A percentile compares a stretch with the other conserved stretches of the same genome.
Conservation (phyloP, 2,888 invertebrate species). For the Crepidodera aurea region DNA sequence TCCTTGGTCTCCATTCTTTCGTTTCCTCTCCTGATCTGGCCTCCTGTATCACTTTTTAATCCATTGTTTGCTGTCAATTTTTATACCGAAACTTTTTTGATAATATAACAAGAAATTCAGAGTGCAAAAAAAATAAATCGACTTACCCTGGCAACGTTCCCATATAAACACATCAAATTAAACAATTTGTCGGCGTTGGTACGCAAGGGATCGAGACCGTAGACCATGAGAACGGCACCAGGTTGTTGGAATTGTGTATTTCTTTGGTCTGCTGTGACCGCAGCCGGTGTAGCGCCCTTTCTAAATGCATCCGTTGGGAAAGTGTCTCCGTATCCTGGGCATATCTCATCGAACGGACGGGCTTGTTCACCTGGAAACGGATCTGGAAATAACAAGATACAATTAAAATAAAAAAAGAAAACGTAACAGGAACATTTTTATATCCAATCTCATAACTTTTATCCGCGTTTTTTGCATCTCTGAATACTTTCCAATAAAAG, state of each 20-base stretch:
- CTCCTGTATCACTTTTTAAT: too few relatives aligned
- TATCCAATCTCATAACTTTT: too few relatives aligned
- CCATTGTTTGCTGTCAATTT: too few relatives aligned
- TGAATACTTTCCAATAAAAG: too few relatives aligned
- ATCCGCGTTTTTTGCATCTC: too few relatives aligned
- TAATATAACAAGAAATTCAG: too few relatives aligned
- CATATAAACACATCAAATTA: slow-evolving; percentile 98
- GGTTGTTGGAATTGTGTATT: slow-evolving; percentile 66
- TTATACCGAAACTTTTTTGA: too few relatives aligned
- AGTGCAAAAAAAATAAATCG: neutral
- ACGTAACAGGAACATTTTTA: too few relatives aligned
- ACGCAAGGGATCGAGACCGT: slow-evolving; percentile 91
- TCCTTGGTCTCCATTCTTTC: too few relatives aligned
- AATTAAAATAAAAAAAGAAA: neutral
- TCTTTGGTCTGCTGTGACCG: slow-evolving; percentile 56
- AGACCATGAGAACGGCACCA: slow-evolving; percentile 97
- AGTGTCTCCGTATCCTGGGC: slow-evolving; percentile 54
- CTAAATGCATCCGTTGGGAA: slow-evolving; percentile 57
- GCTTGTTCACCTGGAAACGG: slow-evolving; percentile 54
- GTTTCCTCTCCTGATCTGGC: too few relatives aligned
- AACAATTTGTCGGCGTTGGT: slow-evolving; percentile 96
- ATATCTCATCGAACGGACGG: slow-evolving; percentile 60
- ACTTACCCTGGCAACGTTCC: slow-evolving; percentile 93
- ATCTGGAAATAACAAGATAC: slow-evolving; percentile 51
- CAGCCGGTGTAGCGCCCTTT: slow-evolving; percentile 59